phyloP scores from a whole-genome alignment of 1,140 invertebrate genomes.

The Drosophila arizonae region DNA sequence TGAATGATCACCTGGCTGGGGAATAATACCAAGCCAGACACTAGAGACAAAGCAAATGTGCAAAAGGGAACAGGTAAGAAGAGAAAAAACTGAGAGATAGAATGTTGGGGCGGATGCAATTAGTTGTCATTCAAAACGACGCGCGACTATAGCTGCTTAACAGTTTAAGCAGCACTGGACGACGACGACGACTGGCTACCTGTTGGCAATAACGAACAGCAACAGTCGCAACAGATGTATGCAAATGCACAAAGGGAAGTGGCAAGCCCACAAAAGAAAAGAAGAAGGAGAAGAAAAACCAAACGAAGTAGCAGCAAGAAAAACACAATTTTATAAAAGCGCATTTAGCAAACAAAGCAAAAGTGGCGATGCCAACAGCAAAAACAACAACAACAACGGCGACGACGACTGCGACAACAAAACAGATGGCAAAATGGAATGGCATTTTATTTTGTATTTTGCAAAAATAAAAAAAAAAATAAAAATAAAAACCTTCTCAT shows the following conservation, averaged over 20 bases:
- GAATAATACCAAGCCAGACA: neutral
- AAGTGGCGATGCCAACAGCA: constrained; percentile 51
- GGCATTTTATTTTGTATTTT: constrained; percentile 64
- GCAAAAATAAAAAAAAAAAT: constrained; percentile 28
- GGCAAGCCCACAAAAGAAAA: constrained; percentile 45
- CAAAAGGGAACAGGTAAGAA: neutral
- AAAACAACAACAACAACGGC: constrained; percentile 12
- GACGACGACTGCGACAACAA: constrained; percentile 26
- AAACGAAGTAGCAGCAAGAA: constrained; percentile 28
- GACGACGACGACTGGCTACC: constrained; percentile 43
- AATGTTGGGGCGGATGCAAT: constrained; percentile 5
- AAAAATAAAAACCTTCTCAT: constrained; percentile 45
- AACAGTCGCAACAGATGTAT: constrained; percentile 29
- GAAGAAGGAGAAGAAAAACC: neutral
- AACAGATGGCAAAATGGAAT: constrained; percentile 72
- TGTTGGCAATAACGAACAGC: constrained; percentile 49
- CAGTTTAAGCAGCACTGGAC: constrained; percentile 42
- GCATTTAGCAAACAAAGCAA: constrained; percentile 76
- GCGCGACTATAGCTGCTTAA: neutral
- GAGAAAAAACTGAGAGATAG: neutral
- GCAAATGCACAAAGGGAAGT: constrained; percentile 69
- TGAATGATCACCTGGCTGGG: constrained; percentile 6
- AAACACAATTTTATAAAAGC: constrained; percentile 67
- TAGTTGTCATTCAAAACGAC: constrained; percentile 21
- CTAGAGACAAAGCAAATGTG: constrained; percentile 4